A percentile compares a stretch with the other conserved stretches of the same genome.
Conservation (phyloP, 2,888 invertebrate species). For the Pachydiplax longipennis region DNA sequence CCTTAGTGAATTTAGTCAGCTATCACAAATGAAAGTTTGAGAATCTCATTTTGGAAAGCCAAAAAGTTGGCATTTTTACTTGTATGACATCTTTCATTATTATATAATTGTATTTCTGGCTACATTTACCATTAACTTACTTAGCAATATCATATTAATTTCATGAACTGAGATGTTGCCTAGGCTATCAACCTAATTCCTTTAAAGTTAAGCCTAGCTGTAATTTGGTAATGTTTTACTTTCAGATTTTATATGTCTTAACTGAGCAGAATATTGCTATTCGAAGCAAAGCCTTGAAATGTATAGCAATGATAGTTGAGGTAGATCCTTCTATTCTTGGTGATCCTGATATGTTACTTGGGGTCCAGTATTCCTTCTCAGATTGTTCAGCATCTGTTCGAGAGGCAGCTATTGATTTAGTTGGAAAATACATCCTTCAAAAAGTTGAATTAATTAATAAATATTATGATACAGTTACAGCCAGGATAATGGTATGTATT, state of each 20-base stretch:
- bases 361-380: slow-evolving; percentile 65
- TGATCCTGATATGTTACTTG: slow-evolving; percentile 65
- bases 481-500: slow-evolving; percentile 59
- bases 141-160: too few species aligned
- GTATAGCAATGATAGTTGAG: slow-evolving; percentile 68
- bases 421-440: slow-evolving; percentile 68
- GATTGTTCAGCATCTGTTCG: slow-evolving; percentile 68
- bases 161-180: too few species aligned
- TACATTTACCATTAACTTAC: too few species aligned
- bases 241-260: slow-evolving; percentile 64
- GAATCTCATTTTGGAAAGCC: too few species aligned
- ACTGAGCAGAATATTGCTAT: slow-evolving; percentile 66
- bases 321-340: slow-evolving; percentile 64
- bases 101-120: too few species aligned
- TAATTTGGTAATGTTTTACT: background rate
- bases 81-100: too few species aligned
- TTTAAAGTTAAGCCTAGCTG: too few species aligned
- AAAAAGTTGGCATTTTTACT: too few species aligned
- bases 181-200: too few species aligned
- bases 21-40: too few species aligned
- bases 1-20: too few species aligned
- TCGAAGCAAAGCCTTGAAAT: slow-evolving; percentile 69
- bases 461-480: slow-evolving; percentile 65
- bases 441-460: slow-evolving; percentile 66
- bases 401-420: slow-evolving; percentile 69